phyloP scores from a whole-genome alignment of 2,113 vertebrate species.

The Cranoglanis bouderius region DNA sequence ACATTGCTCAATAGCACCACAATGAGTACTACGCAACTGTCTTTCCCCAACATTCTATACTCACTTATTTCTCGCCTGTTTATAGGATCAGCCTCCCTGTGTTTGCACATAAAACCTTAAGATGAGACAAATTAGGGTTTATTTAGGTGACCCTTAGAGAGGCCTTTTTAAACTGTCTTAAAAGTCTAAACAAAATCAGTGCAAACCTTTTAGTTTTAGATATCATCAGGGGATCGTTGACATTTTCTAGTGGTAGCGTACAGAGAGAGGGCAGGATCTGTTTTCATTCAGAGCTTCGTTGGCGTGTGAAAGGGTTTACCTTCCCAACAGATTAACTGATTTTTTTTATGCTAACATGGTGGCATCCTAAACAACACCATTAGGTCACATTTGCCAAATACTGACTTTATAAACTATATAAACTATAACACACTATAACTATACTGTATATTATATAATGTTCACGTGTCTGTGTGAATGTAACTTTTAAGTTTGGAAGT shows the following conservation, averaged over 20 bases:
- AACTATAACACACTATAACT: background rate
- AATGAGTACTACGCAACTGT: background rate
- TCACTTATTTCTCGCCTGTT: background rate
- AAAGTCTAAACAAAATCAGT: background rate
- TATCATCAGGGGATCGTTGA: constrained; percentile 23
- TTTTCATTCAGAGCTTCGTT: constrained; percentile 6
- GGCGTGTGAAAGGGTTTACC: background rate
- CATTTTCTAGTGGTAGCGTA: background rate
- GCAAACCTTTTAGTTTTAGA: background rate
- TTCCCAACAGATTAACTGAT: background rate
- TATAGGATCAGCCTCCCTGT: background rate
- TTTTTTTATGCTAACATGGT: background rate
- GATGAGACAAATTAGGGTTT: background rate
- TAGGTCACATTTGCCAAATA: background rate
- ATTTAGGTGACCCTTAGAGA: background rate
- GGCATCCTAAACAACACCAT: background rate
- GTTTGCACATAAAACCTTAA: background rate
- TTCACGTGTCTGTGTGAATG: background rate
- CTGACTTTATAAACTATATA: background rate
- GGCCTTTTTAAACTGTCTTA: background rate
- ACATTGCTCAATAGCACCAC: constrained; percentile 8
- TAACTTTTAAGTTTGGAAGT: background rate
- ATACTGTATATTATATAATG: background rate
- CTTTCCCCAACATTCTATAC: background rate
- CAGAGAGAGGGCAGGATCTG: background rate